Conservation (phyloP, 2,113 vertebrate species). For the Etia nguti region DNA sequence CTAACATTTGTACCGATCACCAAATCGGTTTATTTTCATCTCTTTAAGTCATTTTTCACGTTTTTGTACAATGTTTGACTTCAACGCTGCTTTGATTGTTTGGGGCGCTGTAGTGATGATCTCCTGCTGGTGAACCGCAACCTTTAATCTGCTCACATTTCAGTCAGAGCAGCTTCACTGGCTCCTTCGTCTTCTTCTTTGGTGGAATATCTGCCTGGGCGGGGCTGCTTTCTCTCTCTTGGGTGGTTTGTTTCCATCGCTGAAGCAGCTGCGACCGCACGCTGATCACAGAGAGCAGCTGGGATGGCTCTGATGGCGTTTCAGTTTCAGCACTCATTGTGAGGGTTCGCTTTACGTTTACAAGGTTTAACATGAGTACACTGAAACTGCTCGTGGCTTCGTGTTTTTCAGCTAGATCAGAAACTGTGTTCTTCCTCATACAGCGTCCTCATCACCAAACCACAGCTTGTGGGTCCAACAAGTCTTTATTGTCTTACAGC, state of each 20-base stretch:
- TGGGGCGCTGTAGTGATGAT: background rate
- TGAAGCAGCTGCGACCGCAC: background rate
- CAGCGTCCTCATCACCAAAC: background rate
- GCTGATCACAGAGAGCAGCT: background rate
- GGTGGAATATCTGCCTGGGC: background rate
- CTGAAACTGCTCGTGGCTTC: background rate
- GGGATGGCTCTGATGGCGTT: background rate
- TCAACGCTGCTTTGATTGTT: too few relatives aligned
- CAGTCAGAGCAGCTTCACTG: background rate
- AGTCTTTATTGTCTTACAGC: background rate
- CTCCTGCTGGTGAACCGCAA: background rate
- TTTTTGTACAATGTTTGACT: too few relatives aligned
- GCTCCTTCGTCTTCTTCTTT: background rate
- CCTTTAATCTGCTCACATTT: background rate
- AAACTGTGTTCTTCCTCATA: background rate
- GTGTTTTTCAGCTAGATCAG: background rate
- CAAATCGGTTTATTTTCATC: too few relatives aligned
- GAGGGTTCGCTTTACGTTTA: background rate
- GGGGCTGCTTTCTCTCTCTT: background rate
- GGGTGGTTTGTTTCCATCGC: background rate
- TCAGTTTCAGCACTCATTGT: background rate
- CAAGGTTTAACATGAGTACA: background rate
- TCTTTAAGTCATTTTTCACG: too few relatives aligned
- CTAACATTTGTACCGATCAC: too few relatives aligned
- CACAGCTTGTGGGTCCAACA: background rate